Evolutionary conservation across 2,113 vertebrate genomes (phyloP).

Genomic region (Aphyosemion australe): DNA sequence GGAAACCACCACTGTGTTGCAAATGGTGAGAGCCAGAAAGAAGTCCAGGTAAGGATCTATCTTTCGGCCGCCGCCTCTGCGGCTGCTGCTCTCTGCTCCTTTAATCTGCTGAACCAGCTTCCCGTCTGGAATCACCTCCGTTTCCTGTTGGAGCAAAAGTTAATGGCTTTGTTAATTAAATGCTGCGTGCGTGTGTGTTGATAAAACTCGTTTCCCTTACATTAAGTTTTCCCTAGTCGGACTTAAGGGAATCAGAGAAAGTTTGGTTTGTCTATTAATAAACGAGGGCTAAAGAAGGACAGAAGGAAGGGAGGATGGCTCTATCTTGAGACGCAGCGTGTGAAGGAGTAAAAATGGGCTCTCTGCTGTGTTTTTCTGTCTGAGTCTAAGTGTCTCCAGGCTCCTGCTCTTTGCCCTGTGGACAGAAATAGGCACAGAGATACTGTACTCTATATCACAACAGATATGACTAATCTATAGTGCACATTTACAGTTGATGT

Average conservation of each 20-base stretch:
- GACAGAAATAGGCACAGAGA: conserved; percentile 55
- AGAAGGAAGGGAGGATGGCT: conserved; percentile 8
- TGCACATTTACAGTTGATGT: conserved; percentile 63
- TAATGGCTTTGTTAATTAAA: conserved; percentile 50
- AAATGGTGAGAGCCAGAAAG: conserved; percentile 93
- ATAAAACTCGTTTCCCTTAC: conserved; percentile 12
- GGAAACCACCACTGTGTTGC: conserved; percentile 96
- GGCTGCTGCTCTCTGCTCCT: conserved; percentile 68
- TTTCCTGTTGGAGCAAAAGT: conserved; percentile 82
- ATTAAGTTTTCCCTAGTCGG: conserved; percentile 4
- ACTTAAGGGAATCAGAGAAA: neutral
- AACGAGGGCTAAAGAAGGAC: conserved; percentile 4
- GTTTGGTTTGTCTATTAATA: conserved; percentile 1
- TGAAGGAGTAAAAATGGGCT: conserved; percentile 25
- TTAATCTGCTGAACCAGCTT: conserved; percentile 83
- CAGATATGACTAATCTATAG: conserved; percentile 56
- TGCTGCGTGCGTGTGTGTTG: neutral
- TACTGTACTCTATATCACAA: conserved; percentile 56
- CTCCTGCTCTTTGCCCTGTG: conserved; percentile 29
- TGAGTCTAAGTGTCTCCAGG: conserved; percentile 39
- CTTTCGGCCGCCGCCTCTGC: conserved; percentile 32
- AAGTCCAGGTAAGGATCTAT: conserved; percentile 86
- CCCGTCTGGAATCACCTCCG: conserved; percentile 88
- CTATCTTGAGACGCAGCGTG: conserved; percentile 22
- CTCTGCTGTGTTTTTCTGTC: conserved; percentile 33